Base-by-base conservation (phyloP, 2,888 invertebrate genomes). In the Tiphia femorata region DNA sequence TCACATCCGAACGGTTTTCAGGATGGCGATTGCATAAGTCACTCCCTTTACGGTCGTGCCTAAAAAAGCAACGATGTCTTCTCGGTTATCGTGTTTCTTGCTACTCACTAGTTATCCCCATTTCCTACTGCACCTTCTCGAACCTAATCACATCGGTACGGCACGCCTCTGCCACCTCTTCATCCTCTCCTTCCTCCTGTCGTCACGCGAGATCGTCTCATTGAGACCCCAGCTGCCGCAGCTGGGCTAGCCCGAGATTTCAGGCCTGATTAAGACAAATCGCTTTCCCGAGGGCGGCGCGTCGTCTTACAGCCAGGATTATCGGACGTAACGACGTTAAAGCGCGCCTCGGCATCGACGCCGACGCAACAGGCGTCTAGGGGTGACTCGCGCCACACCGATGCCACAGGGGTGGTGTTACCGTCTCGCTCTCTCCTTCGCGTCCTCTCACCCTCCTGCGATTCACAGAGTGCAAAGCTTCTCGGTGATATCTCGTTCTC, bases 241-340 rank as follows among this genome's bases (percentile, higher is more conserved):
- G 27, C 8, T 23, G 19, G 33, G 37, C 25, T n/a, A n/a, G n/a
- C 12, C 47, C 46, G 62, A 51, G 63, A 64, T 63, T 63, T 59
- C 23, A 52, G 16, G 27, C 30, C 17, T 29, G 58, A 59, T 64
- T 52, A 47, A 64, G 52, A 64, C 42, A 63, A 63, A 64, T 64
- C 38, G 42, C 52, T 58, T 42, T 41, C 19, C 33, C 43, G 53
- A 43, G 33, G 35, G 20, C 23, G 17, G 37, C 17, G n/a, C 20
- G 43, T 44, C 8, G 19, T 16, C 10, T 6, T 3, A 29, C 43
- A n/a, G 27, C 10, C 10, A 1, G 17, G 25, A 27, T 30, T 10
- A 12, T 43, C n/a, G 42, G 23, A n/a, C 3, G 6, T 1, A 19
- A n/a, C 43, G 30, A 19, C 12, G n/a, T 29, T 12, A 30, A 44